Evolutionary conservation across 2,888 invertebrate genomes (phyloP).

Genomic region (Orchesella flavescens): DNA sequence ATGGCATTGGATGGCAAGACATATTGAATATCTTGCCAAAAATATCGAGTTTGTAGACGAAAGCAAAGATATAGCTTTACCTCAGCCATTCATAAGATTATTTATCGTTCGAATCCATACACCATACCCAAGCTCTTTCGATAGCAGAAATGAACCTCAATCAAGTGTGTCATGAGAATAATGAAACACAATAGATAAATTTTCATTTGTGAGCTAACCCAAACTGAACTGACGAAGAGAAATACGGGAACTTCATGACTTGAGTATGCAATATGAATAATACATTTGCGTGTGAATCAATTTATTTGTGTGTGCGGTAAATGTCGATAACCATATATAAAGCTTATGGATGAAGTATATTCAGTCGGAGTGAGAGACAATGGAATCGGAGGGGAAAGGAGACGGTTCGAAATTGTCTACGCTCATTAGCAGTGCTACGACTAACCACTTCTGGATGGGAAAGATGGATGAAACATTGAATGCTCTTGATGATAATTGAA

Average conservation of each 20-base stretch:
- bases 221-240: background rate
- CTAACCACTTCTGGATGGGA: no score
- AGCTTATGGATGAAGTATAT: no score
- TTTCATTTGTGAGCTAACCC: background rate
- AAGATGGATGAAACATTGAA: no score
- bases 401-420: no score
- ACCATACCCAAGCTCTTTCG: no score
- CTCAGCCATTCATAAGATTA: background rate
- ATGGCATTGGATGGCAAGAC: background rate
- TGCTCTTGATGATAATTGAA: no score
- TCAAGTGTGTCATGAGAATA: background rate
- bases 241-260: background rate
- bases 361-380: background rate
- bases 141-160: background rate
- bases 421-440: no score
- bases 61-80: no score
- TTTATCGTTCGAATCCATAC: background rate
- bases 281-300: slow-evolving; percentile 5
- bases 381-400: background rate
- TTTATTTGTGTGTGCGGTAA: background rate
- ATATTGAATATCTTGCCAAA: background rate
- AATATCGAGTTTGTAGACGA: no score
- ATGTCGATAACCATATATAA: background rate
- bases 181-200: background rate
- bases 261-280: background rate